phyloP scores from a whole-genome alignment of 2,888 invertebrate species.

The Plusia festucae region DNA sequence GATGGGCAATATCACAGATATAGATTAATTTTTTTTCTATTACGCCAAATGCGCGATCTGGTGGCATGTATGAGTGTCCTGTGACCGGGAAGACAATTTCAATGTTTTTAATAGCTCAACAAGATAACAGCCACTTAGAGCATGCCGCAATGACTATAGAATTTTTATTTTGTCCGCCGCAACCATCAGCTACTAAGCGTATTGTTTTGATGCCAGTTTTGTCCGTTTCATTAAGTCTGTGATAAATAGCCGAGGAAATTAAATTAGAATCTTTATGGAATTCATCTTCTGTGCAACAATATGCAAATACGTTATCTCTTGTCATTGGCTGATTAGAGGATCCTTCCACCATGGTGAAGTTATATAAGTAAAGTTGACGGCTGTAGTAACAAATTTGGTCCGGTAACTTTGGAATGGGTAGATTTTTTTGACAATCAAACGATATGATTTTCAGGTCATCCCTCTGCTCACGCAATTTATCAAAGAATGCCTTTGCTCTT shows the following conservation, averaged over 20 bases:
- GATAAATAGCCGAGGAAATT: neutral
- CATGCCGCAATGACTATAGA: neutral
- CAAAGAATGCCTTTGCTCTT: conserved; percentile 3
- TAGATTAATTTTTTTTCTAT: conserved; percentile 8
- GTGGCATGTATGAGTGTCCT: neutral
- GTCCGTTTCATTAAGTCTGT: neutral
- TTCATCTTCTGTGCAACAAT: neutral
- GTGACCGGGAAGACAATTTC: neutral
- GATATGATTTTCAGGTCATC: neutral
- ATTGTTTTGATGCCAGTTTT: neutral
- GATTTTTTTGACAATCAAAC: too few species aligned
- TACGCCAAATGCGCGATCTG: neutral
- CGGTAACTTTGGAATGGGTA: neutral
- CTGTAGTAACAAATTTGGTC: neutral
- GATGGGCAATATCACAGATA: too few species aligned
- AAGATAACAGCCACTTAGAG: neutral
- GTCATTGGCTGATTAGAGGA: neutral
- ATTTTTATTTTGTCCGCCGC: neutral
- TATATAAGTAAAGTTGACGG: neutral
- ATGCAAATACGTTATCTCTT: neutral
- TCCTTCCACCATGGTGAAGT: neutral
- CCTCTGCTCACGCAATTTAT: neutral
- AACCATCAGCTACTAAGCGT: neutral
- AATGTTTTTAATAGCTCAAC: neutral
- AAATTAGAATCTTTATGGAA: neutral